Percentiles rank a stretch among this genome's conserved stretches.
These are phyloP conservation scores for Pampusana beccarii DNA, from an alignment of 2,113 vertebrate species.

Conservation along the genomic window DNA sequence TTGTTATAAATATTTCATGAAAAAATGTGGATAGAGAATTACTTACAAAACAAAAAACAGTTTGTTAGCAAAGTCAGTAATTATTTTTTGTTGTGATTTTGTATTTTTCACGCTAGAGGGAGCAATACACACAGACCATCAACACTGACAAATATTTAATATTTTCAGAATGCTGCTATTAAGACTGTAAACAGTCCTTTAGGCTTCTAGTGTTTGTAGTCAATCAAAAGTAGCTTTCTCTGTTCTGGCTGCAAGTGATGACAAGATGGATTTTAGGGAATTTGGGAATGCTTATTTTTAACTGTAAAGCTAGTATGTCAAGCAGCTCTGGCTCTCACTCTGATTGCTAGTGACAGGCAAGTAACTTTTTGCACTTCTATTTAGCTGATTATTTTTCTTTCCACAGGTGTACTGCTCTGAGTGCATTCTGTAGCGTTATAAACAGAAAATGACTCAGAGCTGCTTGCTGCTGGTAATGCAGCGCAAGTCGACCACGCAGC, in stretches of 20 bases:
- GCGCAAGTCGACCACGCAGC: background rate
- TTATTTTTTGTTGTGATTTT: background rate
- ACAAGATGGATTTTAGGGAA: no score
- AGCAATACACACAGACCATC: slow-evolving; percentile 5
- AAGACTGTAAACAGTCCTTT: background rate
- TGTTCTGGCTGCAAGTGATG: background rate
- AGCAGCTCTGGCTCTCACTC: background rate
- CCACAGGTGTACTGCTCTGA: background rate
- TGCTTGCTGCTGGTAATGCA: background rate
- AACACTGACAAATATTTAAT: background rate
- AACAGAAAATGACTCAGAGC: background rate
- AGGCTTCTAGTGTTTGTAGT: background rate
- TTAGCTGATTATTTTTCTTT: background rate
- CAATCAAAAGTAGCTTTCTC: background rate
- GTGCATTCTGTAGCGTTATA: background rate
- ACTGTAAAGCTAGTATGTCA: background rate
- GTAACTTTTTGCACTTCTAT: background rate
- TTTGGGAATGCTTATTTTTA: background rate
- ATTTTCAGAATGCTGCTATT: background rate
- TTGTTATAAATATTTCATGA: background rate
- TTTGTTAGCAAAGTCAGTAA: background rate
- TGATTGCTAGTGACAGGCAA: background rate
- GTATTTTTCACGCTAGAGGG: slow-evolving; percentile 47
- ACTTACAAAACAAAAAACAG: no score
- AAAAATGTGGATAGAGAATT: background rate